Conservation (phyloP, 2,113 vertebrate species). For the Nicator chloris region DNA sequence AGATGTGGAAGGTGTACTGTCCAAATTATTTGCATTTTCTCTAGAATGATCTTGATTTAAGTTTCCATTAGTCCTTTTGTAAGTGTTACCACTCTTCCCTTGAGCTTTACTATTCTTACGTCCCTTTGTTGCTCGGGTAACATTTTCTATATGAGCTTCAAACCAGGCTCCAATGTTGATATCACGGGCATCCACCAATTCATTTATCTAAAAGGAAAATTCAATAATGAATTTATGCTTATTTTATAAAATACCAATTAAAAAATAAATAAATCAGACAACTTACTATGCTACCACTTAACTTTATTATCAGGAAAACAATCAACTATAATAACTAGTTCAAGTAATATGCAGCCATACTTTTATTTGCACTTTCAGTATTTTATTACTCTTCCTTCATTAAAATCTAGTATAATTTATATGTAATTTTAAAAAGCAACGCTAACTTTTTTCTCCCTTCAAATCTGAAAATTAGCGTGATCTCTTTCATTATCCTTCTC, state of each 20-base stretch:
- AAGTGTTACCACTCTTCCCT: conserved; percentile 82
- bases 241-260: background rate
- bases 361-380: background rate
- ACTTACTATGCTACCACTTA: background rate
- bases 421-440: background rate
- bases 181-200: conserved; percentile 97
- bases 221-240: conserved; percentile 49
- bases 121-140: conserved; percentile 83
- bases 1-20: conserved; percentile 89
- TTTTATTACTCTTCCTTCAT: background rate
- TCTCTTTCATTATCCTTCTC: background rate
- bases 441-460: background rate
- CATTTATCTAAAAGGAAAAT: conserved; percentile 87
- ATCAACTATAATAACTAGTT: background rate
- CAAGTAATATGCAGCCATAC: background rate
- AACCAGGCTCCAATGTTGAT: conserved; percentile 95
- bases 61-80: conserved; percentile 94
- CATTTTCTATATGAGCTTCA: conserved; percentile 91
- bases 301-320: background rate
- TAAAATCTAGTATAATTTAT: background rate
- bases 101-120: conserved; percentile 82
- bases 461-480: background rate
- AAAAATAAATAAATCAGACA: background rate
- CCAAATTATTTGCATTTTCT: conserved; percentile 81
- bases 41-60: conserved; percentile 81